Evolutionary conservation across 2,113 vertebrate genomes (phyloP).

Genomic region (Gasterosteus aculeatus): DNA sequence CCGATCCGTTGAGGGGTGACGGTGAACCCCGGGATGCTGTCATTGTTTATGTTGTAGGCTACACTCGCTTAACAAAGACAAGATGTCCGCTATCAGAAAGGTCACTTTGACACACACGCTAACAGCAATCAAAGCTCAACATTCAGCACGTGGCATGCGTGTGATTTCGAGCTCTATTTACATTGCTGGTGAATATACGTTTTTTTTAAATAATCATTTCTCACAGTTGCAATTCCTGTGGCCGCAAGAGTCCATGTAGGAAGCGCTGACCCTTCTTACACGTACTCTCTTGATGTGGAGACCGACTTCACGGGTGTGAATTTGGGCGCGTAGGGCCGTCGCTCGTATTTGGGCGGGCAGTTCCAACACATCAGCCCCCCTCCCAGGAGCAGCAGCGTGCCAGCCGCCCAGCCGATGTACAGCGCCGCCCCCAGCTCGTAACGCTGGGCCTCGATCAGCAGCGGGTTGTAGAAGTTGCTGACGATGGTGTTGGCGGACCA

Average conservation of each 20-base stretch:
- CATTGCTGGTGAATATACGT: not conserved
- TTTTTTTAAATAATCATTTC: not conserved
- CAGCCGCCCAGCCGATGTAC: conserved; percentile 91
- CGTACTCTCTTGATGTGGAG: conserved; percentile 72
- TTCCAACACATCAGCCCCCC: conserved; percentile 89
- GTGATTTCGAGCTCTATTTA: conserved; percentile 8
- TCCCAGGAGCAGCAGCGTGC: conserved; percentile 83
- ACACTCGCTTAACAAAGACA: not conserved
- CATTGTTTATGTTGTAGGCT: not conserved
- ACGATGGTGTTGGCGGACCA: conserved; percentile 91
- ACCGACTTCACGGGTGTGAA: conserved; percentile 62
- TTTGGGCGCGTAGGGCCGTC: conserved; percentile 69
- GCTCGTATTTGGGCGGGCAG: conserved; percentile 84
- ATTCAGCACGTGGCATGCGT: not conserved
- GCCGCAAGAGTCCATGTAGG: conserved; percentile 5
- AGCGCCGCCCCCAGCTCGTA: conserved; percentile 86
- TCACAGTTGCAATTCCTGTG: not conserved
- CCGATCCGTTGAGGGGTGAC: not conserved
- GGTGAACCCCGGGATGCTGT: not conserved
- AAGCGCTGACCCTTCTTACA: conserved; percentile 41
- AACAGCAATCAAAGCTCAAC: not conserved
- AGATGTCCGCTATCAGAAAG: not conserved
- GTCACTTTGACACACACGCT: not conserved
- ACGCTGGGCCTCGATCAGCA: conserved; percentile 58
- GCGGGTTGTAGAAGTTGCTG: conserved; percentile 87